These are phyloP conservation scores for Epinotia nisella DNA, from an alignment of 2,888 invertebrate genomes.

Conservation along the genomic window DNA sequence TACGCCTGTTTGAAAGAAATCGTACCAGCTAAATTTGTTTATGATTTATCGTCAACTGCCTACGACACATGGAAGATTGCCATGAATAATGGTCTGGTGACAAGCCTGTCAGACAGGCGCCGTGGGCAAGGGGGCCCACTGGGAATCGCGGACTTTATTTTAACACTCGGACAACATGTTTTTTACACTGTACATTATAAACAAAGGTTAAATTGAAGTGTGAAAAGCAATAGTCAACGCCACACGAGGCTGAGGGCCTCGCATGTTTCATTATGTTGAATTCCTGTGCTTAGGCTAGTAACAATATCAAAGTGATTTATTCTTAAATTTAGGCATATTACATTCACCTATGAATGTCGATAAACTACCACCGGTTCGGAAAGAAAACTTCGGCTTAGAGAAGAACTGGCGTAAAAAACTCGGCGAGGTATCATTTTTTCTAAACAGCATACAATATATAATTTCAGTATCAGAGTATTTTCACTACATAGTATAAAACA, in stretches of 20 bases:
- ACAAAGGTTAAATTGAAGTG: not conserved
- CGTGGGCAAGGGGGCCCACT: conserved; percentile 46
- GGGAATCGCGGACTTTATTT: conserved; percentile 47
- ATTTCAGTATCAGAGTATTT: too few species aligned
- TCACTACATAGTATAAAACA: too few species aligned
- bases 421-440: too few species aligned
- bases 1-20: not conserved
- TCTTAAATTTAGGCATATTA: too few species aligned
- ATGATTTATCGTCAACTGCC: conserved; percentile 65
- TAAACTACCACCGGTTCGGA: too few species aligned
- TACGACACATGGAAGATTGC: conserved; percentile 76
- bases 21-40: conserved; percentile 56
- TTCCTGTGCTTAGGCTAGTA: not conserved
- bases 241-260: not conserved
- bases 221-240: not conserved
- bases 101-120: conserved; percentile 60
- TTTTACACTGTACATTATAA: conserved; percentile 13
- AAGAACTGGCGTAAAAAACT: too few species aligned
- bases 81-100: conserved; percentile 73
- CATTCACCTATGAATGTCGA: too few species aligned
- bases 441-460: too few species aligned
- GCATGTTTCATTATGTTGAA: not conserved
- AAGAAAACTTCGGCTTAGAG: too few species aligned
- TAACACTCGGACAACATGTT: conserved; percentile 30
- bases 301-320: too few species aligned